A percentile compares a stretch with the other conserved stretches of the same genome.
These are phyloP conservation scores for Rhea pennata DNA, from an alignment of 2,113 vertebrate species.

Conservation along the genomic window DNA sequence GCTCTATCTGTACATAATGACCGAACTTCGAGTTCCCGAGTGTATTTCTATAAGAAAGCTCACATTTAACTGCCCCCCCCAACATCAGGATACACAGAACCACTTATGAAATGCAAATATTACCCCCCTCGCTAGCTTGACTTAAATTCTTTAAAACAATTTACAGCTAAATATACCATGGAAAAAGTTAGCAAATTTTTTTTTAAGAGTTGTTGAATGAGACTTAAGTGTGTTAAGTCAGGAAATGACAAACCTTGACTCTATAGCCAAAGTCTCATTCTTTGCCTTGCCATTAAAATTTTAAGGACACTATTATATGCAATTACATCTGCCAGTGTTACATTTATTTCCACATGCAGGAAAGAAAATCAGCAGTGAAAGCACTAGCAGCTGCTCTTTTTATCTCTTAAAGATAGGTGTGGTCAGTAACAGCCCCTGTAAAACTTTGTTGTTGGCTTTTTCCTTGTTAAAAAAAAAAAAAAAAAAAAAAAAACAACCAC, in stretches of 20 bases:
- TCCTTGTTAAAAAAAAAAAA: background rate
- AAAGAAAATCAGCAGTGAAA: background rate
- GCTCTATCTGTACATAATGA: background rate
- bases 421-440: background rate
- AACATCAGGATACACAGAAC: background rate
- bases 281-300: conserved; percentile 11
- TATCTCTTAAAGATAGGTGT: background rate
- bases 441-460: background rate
- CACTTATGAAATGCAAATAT: conserved; percentile 22
- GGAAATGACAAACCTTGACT: conserved; percentile 16
- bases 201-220: conserved; percentile 25
- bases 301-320: background rate
- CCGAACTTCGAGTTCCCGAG: background rate
- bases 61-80: too few relatives aligned
- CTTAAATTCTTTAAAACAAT: background rate
- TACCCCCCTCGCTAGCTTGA: background rate
- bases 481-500: background rate
- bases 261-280: background rate
- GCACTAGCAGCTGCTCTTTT: background rate
- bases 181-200: conserved; percentile 17
- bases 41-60: background rate
- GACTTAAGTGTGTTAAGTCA: conserved; percentile 4
- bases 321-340: background rate
- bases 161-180: background rate
- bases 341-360: background rate